A percentile compares a stretch with the other conserved stretches of the same genome.
phyloP scores from a whole-genome alignment of 2,113 vertebrate genomes.

The Anthoscopus minutus region DNA sequence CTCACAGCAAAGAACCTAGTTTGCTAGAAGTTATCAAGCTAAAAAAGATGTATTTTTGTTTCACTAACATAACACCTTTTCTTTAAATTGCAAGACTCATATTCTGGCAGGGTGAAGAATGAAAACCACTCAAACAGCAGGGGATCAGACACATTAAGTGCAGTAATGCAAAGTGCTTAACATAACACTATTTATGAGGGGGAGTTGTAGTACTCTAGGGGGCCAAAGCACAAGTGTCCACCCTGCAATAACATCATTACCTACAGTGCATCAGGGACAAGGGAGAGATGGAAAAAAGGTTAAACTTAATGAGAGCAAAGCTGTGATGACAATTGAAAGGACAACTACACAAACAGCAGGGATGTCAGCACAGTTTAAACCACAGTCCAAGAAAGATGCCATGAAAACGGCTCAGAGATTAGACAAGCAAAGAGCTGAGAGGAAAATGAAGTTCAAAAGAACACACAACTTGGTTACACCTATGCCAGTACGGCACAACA shows the following conservation, averaged over 20 bases:
- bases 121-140: neutral
- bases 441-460: slow-evolving; percentile 33
- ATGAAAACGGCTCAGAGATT: neutral
- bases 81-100: neutral
- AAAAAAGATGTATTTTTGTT: neutral
- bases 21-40: neutral
- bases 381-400: neutral
- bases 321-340: neutral
- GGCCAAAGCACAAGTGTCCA: neutral
- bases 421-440: neutral
- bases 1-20: neutral
- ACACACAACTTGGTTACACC: neutral
- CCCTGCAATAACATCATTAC: neutral
- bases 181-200: neutral
- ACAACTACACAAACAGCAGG: slow-evolving; percentile 1
- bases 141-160: neutral
- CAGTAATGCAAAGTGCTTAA: neutral
- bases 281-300: neutral
- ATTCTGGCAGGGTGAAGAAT: neutral
- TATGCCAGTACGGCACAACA: slow-evolving; percentile 45
- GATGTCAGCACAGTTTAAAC: neutral
- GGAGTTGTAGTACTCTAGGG: neutral
- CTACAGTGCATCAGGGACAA: neutral
- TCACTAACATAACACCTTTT: neutral
- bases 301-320: neutral